These are phyloP conservation scores for Platichthys flesus DNA, from an alignment of 2,113 vertebrate genomes.

Conservation along the genomic window DNA sequence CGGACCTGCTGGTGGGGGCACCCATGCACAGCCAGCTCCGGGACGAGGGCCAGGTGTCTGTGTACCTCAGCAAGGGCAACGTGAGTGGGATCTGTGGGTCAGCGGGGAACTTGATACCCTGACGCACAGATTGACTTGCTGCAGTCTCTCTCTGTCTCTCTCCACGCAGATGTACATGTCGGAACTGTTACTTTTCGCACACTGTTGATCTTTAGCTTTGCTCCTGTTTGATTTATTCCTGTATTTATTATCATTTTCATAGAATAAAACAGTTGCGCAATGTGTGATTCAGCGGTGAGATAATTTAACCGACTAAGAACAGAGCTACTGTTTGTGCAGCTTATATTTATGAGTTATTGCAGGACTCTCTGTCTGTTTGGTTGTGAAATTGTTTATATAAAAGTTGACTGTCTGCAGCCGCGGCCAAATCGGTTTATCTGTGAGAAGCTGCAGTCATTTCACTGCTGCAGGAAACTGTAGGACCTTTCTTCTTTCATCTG, in stretches of 20 bases:
- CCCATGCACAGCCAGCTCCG: constrained; percentile 96
- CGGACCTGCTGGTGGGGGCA: constrained; percentile 97
- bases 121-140: constrained; percentile 20
- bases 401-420: constrained; percentile 14
- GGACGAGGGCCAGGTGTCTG: constrained; percentile 96
- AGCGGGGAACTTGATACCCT: constrained; percentile 17
- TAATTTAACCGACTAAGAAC: constrained; percentile 14
- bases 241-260: constrained; percentile 25
- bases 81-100: constrained; percentile 85
- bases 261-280: constrained; percentile 4
- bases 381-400: constrained; percentile 17
- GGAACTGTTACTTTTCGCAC: not conserved
- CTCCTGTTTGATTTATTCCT: constrained; percentile 24
- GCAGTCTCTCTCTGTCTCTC: not conserved
- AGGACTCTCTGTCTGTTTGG: constrained; percentile 2
- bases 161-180: constrained; percentile 8
- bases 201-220: not conserved
- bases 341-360: constrained; percentile 33
- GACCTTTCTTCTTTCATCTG: not conserved
- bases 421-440: constrained; percentile 31
- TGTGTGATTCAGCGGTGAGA: constrained; percentile 6
- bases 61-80: constrained; percentile 97
- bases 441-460: constrained; percentile 27
- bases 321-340: constrained; percentile 35
- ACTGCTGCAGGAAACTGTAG: not conserved